Evolutionary conservation across 2,797 vertebrate species (phyloP).

Genomic region (Adelosebastes latens): DNA sequence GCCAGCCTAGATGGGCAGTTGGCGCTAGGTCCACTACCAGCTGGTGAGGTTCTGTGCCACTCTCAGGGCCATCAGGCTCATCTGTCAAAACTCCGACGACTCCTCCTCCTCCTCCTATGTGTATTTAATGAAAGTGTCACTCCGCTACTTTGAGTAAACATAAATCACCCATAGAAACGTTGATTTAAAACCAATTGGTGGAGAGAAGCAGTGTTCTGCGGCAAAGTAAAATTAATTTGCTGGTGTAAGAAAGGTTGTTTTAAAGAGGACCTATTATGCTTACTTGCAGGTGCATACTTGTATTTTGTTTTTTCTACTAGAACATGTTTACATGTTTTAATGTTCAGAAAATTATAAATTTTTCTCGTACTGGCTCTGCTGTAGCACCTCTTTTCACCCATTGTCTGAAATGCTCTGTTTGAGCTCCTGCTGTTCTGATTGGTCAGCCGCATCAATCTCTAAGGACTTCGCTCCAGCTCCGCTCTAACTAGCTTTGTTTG

Average conservation of each 20-base stretch:
- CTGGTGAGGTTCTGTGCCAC: slow-evolving; percentile 77
- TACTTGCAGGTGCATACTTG: background rate
- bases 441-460: background rate
- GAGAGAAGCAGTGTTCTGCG: background rate
- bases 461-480: background rate
- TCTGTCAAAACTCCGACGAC: slow-evolving; percentile 67
- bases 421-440: background rate
- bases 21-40: slow-evolving; percentile 79
- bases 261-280: background rate
- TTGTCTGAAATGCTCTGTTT: background rate
- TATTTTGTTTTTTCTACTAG: no score
- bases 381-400: background rate
- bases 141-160: slow-evolving; percentile 29
- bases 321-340: no score
- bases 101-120: slow-evolving; percentile 23
- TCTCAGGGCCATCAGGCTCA: slow-evolving; percentile 71
- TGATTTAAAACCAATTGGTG: slow-evolving; percentile 36
- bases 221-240: slow-evolving; percentile 12
- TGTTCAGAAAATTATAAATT: fast-evolving
- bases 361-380: no score
- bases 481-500: background rate
- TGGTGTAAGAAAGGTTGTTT: background rate
- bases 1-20: slow-evolving; percentile 80
- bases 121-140: slow-evolving; percentile 48
- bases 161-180: slow-evolving; percentile 41